Conservation (phyloP, 2,797 vertebrate genomes). For the Bufotes viridis region DNA sequence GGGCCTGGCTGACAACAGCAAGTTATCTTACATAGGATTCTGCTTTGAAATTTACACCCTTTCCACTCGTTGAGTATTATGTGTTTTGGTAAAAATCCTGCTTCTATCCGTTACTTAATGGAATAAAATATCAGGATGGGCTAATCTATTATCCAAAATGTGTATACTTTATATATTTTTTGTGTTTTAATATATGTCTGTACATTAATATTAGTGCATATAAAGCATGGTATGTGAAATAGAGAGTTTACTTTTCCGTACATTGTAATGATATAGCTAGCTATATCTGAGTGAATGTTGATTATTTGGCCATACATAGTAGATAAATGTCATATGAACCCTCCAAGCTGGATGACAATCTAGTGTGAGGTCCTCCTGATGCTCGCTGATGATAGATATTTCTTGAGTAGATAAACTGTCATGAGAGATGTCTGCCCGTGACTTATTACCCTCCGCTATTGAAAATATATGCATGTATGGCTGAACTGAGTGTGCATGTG, state of each 20-base stretch:
- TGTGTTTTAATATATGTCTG: not conserved
- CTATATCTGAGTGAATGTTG: not conserved
- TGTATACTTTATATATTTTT: not conserved
- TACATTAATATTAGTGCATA: constrained; percentile 29
- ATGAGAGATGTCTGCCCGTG: too few species aligned
- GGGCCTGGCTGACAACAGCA: constrained; percentile 36
- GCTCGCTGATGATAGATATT: too few species aligned
- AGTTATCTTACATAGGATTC: constrained; percentile 46
- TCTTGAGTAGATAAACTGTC: too few species aligned
- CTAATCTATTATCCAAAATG: not conserved
- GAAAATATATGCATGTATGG: not conserved
- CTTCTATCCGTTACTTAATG: constrained; percentile 14
- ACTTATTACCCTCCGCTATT: not conserved
- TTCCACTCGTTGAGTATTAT: constrained; percentile 27
- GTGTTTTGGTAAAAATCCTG: constrained; percentile 31
- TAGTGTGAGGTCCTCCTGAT: too few species aligned
- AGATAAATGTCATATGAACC: too few species aligned
- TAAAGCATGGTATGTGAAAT: not conserved
- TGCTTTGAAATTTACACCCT: constrained; percentile 29
- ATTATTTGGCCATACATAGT: not conserved
- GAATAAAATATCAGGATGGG: constrained; percentile 27
- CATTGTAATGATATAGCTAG: constrained; percentile 5
- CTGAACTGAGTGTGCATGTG: too few species aligned
- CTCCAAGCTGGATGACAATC: too few species aligned
- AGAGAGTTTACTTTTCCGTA: not conserved